A percentile compares a stretch with the other conserved stretches of the same genome.
These are phyloP conservation scores for Rhagonycha lutea DNA, from an alignment of 2,888 invertebrate genomes.

Conservation along the genomic window DNA sequence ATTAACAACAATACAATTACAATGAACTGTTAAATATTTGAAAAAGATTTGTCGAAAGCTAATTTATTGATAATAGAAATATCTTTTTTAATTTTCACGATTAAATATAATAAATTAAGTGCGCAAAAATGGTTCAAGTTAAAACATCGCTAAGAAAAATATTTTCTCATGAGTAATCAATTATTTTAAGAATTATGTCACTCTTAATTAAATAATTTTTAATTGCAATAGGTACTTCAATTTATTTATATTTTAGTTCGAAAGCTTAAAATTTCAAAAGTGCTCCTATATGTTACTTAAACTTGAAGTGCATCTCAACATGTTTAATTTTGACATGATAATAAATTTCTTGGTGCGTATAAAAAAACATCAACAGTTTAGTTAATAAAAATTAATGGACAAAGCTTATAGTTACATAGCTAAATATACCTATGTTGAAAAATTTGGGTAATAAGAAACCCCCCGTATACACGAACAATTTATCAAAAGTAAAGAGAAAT, in stretches of 20 bases:
- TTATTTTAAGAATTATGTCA: background rate
- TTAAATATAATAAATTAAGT: background rate
- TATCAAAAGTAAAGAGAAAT: constrained; percentile 43
- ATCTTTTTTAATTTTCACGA: background rate
- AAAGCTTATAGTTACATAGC: constrained; percentile 13
- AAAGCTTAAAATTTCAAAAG: background rate
- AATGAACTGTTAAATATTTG: too few species aligned
- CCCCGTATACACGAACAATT: constrained; percentile 35
- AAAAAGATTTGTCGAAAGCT: too few species aligned
- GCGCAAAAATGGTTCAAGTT: background rate
- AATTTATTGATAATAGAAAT: too few species aligned
- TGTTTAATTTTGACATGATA: background rate
- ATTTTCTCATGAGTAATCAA: background rate
- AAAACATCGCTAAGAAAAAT: background rate
- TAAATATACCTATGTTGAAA: constrained; percentile 30
- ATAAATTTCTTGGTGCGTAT: background rate
- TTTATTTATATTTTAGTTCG: background rate
- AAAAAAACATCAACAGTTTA: constrained; percentile 4
- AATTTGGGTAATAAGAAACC: constrained; percentile 36
- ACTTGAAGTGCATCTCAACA: background rate
- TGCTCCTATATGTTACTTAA: background rate
- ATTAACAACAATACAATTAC: too few species aligned
- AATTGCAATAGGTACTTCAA: background rate
- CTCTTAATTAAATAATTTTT: background rate
- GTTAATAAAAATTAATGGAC: constrained; percentile 23